Base-by-base conservation (phyloP, 2,888 invertebrate species). In the Galerucella nymphaeae region DNA sequence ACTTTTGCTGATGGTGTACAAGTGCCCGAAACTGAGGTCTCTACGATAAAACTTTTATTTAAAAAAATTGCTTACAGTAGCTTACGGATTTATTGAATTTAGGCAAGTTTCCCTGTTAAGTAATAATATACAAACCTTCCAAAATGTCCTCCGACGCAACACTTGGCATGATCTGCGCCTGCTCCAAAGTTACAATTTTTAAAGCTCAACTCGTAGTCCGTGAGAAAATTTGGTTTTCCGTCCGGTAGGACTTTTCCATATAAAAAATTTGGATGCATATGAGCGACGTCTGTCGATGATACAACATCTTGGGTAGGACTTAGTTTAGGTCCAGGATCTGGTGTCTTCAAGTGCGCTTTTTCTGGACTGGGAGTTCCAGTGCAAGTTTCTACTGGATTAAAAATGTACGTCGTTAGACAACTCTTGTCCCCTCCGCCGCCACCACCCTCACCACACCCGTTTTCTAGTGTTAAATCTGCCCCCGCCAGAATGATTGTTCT, bases 331-430 rank as follows among this genome's bases (percentile, higher is more conserved):
- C 71, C 71, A 48, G 76, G 68, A 11, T 75, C 77, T 20, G 74
- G 71, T 38, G 78, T 76, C 58, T 75, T 80, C 65, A 77, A 70
- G 13, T 85, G 85, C 75, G 86, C 87, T 57, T 88, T 86, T 79
- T 89, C 90, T 18, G 90, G 86, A 1, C 89, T 87, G 62, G 90
- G 90, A 0, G 90, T 83, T 77, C 90, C 90, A 0, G 90, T 90
- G 84, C 90, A 91, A 73, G 90, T 89, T 76, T 90, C 90, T 38
- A 83, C 86, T 58, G 86, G 86, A 80, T 90, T 89, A 76, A 90
- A 90, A 14, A 89, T 89, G 83, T 90, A 90, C 62, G 87, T 88
- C 79, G 87, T 86, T 55, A 87, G 82, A 70, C 87, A 87, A 73
- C 88, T 85, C 72, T 84, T 83, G 78, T 85, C 83, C 76, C 83